Percentiles rank a stretch among this genome's conserved stretches.
Conservation (phyloP, 2,797 vertebrate species). For the Phyllotis vaccarum region DNA sequence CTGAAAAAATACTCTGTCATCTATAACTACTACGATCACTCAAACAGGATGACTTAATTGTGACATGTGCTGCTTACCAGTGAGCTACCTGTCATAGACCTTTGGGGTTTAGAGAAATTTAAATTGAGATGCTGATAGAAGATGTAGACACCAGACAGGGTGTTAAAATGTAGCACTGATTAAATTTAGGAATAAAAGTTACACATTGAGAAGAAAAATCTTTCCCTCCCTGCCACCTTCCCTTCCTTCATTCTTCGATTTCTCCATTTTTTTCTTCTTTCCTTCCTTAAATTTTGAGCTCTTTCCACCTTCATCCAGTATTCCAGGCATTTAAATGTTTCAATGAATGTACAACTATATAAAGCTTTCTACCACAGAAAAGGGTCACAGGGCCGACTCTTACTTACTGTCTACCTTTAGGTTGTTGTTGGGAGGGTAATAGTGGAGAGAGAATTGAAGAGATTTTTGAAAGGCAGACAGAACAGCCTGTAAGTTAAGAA, state of each 20-base stretch:
- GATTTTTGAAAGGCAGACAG: not conserved
- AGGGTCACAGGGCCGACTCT: not conserved
- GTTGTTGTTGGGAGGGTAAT: not conserved
- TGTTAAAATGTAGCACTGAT: slow-evolving; percentile 33
- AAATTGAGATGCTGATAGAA: slow-evolving; percentile 15
- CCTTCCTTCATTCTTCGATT: not conserved
- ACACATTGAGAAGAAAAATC: not conserved
- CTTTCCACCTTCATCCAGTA: slow-evolving; percentile 28
- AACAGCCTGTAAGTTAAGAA: slow-evolving; percentile 16
- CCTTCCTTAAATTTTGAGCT: slow-evolving; percentile 36
- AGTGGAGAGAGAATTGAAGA: not conserved
- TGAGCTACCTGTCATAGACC: slow-evolving; percentile 5
- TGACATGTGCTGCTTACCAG: slow-evolving; percentile 21
- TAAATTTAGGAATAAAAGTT: slow-evolving; percentile 17
- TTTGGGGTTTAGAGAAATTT: not conserved
- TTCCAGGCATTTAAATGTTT: not conserved
- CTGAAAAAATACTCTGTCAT: not conserved
- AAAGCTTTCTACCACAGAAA: not conserved
- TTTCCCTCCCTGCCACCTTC: not conserved
- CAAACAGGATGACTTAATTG: not conserved
- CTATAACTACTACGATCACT: not conserved
- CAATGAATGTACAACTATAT: slow-evolving; percentile 1
- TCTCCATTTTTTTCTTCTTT: not conserved
- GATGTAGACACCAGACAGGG: not conserved
- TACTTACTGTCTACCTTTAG: not conserved